These are phyloP conservation scores for Heliothis peltigera DNA, from an alignment of 2,888 invertebrate genomes.

Conservation along the genomic window DNA sequence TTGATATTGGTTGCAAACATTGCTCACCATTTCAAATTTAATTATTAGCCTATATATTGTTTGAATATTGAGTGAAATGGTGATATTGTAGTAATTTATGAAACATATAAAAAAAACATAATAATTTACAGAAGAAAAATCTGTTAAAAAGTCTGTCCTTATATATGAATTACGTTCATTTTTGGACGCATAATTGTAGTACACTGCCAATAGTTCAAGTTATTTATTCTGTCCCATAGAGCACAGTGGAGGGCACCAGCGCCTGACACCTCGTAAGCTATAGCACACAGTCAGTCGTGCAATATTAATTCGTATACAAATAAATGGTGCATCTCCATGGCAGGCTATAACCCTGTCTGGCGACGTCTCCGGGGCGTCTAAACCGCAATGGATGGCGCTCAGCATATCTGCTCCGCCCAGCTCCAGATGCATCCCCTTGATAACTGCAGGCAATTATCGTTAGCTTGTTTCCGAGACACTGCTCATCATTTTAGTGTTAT, in stretches of 20 bases:
- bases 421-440: constrained; percentile 38
- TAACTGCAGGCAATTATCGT: constrained; percentile 53
- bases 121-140: no score
- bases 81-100: no score
- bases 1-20: no score
- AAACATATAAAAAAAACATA: no score
- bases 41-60: no score
- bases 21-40: no score
- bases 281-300: constrained; percentile 22
- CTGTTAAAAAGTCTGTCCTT: no score
- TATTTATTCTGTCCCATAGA: constrained; percentile 3
- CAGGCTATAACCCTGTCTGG: constrained; percentile 1
- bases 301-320: constrained; percentile 18
- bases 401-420: constrained; percentile 36
- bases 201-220: background rate
- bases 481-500: constrained; percentile 57
- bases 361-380: constrained; percentile 1
- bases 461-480: constrained; percentile 46
- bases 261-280: constrained; percentile 2
- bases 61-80: no score
- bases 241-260: background rate
- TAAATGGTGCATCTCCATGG: constrained; percentile 33
- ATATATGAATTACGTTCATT: no score
- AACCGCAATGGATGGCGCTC: constrained; percentile 40
- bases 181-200: no score